phyloP scores from a whole-genome alignment of 2,113 vertebrate genomes.

The Anoura caudifer region DNA sequence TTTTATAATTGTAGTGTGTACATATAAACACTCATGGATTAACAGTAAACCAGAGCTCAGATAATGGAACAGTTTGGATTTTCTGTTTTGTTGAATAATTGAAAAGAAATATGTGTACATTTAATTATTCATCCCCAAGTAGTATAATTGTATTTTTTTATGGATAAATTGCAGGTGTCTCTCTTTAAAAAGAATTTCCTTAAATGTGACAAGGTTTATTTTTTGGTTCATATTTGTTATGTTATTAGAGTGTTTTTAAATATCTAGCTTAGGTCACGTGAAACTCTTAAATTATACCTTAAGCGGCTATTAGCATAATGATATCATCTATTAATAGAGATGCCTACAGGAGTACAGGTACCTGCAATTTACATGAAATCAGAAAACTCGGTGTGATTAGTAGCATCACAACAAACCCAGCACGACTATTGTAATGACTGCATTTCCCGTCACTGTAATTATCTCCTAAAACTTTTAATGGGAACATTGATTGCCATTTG shows the following conservation, averaged over 20 bases:
- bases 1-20: not conserved
- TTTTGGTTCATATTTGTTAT: constrained; percentile 50
- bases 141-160: not conserved
- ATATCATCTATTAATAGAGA: constrained; percentile 64
- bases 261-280: constrained; percentile 49
- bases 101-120: not conserved
- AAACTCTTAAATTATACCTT: constrained; percentile 56
- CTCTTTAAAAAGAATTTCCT: constrained; percentile 61
- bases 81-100: constrained; percentile 33
- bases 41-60: not conserved
- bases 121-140: not conserved
- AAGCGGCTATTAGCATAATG: constrained; percentile 63
- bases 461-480: constrained; percentile 71
- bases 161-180: constrained; percentile 48
- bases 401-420: constrained; percentile 66
- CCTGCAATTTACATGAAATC: constrained; percentile 61
- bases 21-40: not conserved
- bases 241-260: constrained; percentile 62
- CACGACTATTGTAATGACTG: constrained; percentile 53
- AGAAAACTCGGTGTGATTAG: constrained; percentile 66
- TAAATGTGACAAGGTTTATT: constrained; percentile 51
- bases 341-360: constrained; percentile 33
- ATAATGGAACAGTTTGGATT: not conserved
- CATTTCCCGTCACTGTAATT: constrained; percentile 67
- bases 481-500: constrained; percentile 73